phyloP scores from a whole-genome alignment of 2,888 invertebrate species.

The Eupithecia abbreviata region DNA sequence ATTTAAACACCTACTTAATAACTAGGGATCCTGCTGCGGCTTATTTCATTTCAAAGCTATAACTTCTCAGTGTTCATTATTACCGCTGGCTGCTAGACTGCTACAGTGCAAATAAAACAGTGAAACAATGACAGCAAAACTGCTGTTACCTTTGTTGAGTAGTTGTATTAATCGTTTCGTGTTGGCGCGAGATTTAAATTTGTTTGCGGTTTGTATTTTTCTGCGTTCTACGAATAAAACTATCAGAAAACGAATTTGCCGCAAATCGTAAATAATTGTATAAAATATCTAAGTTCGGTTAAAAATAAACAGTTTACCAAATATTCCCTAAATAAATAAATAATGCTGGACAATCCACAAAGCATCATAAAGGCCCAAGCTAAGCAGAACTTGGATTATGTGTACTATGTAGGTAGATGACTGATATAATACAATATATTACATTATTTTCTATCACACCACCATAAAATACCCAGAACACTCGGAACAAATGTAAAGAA shows the following conservation, averaged over 20 bases:
- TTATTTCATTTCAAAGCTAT: slow-evolving; percentile 47
- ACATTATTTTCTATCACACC: too few species aligned
- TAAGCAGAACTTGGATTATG: too few species aligned
- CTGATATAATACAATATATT: too few species aligned
- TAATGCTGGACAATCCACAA: too few species aligned
- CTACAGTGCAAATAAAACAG: slow-evolving; percentile 26
- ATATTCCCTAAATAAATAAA: too few species aligned
- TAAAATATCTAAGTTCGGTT: too few species aligned
- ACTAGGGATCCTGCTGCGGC: slow-evolving; percentile 30
- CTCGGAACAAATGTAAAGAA: too few species aligned
- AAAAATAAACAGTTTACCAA: too few species aligned
- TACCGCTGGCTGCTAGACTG: slow-evolving; percentile 44
- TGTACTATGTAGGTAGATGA: too few species aligned
- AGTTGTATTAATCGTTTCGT: background rate
- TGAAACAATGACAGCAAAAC: background rate
- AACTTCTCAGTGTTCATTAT: slow-evolving; percentile 50
- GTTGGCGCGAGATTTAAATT: background rate
- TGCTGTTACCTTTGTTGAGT: background rate
- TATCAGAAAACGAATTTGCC: background rate
- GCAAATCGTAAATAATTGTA: background rate
- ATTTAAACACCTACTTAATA: background rate
- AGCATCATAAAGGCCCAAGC: too few species aligned
- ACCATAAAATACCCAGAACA: too few species aligned
- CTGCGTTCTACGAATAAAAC: background rate
- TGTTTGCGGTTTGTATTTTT: background rate